These are phyloP conservation scores for Lonchura striata DNA, from an alignment of 2,113 vertebrate species.

Conservation along the genomic window DNA sequence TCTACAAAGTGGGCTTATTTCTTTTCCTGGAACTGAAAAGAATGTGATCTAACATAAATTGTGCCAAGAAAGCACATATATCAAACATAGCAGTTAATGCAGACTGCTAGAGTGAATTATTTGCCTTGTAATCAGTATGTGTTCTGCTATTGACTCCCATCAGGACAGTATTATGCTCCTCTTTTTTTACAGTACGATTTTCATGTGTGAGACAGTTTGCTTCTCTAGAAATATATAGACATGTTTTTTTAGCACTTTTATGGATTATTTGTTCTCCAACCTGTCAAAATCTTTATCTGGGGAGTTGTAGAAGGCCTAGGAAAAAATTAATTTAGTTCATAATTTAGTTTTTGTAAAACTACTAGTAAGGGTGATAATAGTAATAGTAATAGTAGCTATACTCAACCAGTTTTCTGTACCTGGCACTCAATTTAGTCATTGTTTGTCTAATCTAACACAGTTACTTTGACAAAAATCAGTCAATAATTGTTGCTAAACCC, in stretches of 20 bases:
- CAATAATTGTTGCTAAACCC: fast-evolving
- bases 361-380: neutral
- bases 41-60: neutral
- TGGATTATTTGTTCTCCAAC: neutral
- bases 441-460: neutral
- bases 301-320: neutral
- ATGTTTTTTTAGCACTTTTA: fast-evolving
- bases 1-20: neutral
- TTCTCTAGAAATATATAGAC: neutral
- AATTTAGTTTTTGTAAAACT: neutral
- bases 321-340: neutral
- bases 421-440: neutral
- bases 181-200: neutral
- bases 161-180: neutral
- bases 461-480: neutral
- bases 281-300: neutral
- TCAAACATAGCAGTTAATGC: neutral
- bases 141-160: neutral
- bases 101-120: neutral
- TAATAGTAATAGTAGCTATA: neutral
- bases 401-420: neutral
- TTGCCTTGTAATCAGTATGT: neutral
- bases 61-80: neutral
- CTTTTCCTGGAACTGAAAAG: neutral
- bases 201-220: neutral